Conservation (phyloP, 2,113 vertebrate genomes). For the Crotalus viridis region DNA sequence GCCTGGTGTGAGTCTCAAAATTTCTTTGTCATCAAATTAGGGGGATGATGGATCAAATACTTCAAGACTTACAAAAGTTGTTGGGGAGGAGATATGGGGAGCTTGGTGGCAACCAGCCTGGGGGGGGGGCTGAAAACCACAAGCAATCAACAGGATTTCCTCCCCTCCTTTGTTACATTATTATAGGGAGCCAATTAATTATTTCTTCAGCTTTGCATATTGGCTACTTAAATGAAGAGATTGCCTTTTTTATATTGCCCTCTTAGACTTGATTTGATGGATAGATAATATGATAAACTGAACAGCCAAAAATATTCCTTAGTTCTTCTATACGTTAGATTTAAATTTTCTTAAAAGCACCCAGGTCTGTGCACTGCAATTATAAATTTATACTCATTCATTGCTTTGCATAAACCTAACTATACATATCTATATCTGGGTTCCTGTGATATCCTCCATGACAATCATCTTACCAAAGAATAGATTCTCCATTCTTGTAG, state of each 20-base stretch:
- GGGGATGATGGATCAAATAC: slow-evolving; percentile 42
- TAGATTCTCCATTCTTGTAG: neutral
- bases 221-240: neutral
- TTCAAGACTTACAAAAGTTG: neutral
- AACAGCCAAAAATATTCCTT: neutral
- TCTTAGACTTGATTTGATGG: neutral
- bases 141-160: neutral
- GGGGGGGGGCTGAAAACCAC: neutral
- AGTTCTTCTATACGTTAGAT: neutral
- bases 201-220: neutral
- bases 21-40: slow-evolving; percentile 48
- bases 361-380: neutral
- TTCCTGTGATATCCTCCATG: neutral
- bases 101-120: neutral
- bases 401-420: neutral
- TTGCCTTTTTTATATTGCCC: neutral
- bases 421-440: neutral
- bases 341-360: neutral
- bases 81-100: neutral
- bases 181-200: neutral
- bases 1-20: neutral
- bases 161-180: accelerated
- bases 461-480: neutral
- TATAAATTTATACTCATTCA: neutral
- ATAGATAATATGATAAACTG: neutral